phyloP scores from a whole-genome alignment of 1,140 invertebrate species.

The Listronotus oregonensis region DNA sequence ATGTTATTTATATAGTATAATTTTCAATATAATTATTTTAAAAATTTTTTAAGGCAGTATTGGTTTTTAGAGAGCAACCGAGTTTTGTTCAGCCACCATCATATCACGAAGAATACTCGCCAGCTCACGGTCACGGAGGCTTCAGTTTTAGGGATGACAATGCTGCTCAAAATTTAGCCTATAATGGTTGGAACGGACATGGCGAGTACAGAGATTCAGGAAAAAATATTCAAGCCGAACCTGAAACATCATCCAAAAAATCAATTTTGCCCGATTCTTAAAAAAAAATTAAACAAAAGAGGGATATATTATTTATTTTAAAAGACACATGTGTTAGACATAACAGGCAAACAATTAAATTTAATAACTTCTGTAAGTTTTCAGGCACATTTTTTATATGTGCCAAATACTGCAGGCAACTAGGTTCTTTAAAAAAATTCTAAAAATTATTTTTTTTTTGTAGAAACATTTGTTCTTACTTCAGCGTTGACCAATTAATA shows the following conservation, averaged over 20 bases:
- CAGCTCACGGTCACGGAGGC: constrained; percentile 40
- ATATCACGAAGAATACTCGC: constrained; percentile 31
- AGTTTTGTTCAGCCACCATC: constrained; percentile 48
- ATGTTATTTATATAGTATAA: too few species aligned
- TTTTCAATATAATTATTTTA: too few species aligned
- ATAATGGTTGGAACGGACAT: constrained; percentile 60
- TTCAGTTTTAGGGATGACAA: constrained; percentile 70
- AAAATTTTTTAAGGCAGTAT: too few species aligned
- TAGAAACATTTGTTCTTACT: too few species aligned
- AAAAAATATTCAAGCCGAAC: constrained; percentile 48
- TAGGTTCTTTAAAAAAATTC: too few species aligned
- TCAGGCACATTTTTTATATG: too few species aligned
- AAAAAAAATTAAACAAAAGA: neutral
- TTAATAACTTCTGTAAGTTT: too few species aligned
- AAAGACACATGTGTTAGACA: neutral
- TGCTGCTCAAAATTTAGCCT: constrained; percentile 71
- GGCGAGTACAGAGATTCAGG: constrained; percentile 56
- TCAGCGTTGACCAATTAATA: too few species aligned
- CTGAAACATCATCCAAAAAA: constrained; percentile 46
- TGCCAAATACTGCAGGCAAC: too few species aligned
- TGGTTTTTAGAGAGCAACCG: constrained; percentile 49
- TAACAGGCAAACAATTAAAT: neutral
- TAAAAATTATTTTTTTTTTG: too few species aligned
- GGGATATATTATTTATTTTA: neutral
- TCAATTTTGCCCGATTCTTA: constrained; percentile 55